These are phyloP conservation scores for Metridium senile DNA, from an alignment of 92 coral and sea anemone genomes.

Conservation along the genomic window DNA sequence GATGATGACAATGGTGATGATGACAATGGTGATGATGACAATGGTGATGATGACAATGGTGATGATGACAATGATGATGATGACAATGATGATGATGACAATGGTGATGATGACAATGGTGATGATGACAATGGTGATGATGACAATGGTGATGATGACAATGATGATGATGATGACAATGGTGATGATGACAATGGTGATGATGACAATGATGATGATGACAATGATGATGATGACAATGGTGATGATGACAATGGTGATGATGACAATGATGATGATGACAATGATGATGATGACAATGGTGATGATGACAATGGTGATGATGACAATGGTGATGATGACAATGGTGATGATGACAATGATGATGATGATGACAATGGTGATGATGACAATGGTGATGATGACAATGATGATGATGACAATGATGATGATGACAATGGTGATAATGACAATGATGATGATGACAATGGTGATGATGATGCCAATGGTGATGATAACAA, in stretches of 20 bases:
- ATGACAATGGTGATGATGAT: not conserved
- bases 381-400: not conserved
- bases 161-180: not conserved
- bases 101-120: not conserved
- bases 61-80: not conserved
- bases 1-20: not conserved
- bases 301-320: not conserved
- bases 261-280: not conserved
- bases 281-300: not conserved
- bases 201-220: not conserved
- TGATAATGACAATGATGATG: not conserved
- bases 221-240: not conserved
- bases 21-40: not conserved
- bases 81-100: not conserved
- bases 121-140: not conserved
- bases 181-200: not conserved
- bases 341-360: not conserved
- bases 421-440: not conserved
- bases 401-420: not conserved
- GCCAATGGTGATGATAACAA: not conserved
- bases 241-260: not conserved
- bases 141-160: not conserved
- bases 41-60: not conserved
- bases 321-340: not conserved
- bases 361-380: not conserved